Evolutionary conservation across 2,888 invertebrate species (phyloP).

Genomic region (Philaethria dido): DNA sequence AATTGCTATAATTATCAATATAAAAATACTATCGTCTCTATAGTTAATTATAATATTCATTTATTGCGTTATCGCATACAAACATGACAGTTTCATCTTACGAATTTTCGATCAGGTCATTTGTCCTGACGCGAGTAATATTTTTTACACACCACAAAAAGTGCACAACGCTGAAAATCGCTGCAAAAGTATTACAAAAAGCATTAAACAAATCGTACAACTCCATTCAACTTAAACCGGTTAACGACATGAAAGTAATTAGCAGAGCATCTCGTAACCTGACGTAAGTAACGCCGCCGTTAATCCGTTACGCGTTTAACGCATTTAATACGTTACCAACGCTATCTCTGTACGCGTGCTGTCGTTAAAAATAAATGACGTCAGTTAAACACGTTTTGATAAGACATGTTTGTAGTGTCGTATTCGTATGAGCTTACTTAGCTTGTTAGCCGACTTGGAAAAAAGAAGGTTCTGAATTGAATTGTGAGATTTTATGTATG

Average conservation of each 20-base stretch:
- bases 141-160: too few species aligned
- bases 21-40: too few species aligned
- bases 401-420: slow-evolving; percentile 17
- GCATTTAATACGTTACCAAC: slow-evolving; percentile 46
- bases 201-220: neutral
- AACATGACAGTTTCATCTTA: too few species aligned
- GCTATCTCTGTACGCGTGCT: slow-evolving; percentile 44
- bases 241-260: slow-evolving; percentile 21
- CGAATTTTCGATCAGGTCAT: too few species aligned
- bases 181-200: neutral
- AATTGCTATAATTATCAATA: too few species aligned
- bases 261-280: slow-evolving; percentile 12
- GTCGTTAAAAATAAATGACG: slow-evolving; percentile 44
- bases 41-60: too few species aligned
- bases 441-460: too few species aligned
- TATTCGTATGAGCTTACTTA: slow-evolving; percentile 8
- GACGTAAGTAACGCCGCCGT: slow-evolving; percentile 23
- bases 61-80: too few species aligned
- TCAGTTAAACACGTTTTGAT: slow-evolving; percentile 18
- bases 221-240: slow-evolving; percentile 20
- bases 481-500: too few species aligned
- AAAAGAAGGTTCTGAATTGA: too few species aligned
- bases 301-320: slow-evolving; percentile 46
- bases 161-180: too few species aligned
- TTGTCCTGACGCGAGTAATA: too few species aligned